These are phyloP conservation scores for Stegodyphus mimosarum DNA, from an alignment of 1,140 invertebrate species.

Conservation along the genomic window DNA sequence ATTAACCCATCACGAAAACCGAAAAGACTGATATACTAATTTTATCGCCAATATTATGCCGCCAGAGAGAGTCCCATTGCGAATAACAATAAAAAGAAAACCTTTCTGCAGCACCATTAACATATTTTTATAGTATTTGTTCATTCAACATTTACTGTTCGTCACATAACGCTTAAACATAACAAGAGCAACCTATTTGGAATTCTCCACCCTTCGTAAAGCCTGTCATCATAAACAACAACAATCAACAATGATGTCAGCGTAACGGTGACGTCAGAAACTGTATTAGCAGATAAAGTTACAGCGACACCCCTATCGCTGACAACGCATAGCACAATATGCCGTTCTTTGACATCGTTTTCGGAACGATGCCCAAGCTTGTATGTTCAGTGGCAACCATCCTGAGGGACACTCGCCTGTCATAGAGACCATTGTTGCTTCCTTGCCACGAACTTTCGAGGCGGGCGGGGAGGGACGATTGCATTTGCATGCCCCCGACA, in stretches of 20 bases:
- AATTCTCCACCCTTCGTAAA: background rate
- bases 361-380: background rate
- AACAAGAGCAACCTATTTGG: no score
- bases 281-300: slow-evolving; percentile 22
- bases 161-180: no score
- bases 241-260: slow-evolving; percentile 1
- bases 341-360: slow-evolving; percentile 15
- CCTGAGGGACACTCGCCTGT: slow-evolving; percentile 4
- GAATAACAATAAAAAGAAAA: no score
- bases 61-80: no score
- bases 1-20: no score
- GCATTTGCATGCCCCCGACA: background rate
- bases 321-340: background rate
- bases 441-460: slow-evolving; percentile 2
- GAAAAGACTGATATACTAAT: no score
- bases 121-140: no score
- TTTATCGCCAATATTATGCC: no score
- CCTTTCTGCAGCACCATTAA: no score
- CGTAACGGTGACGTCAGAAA: slow-evolving; percentile 17
- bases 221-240: slow-evolving; percentile 3
- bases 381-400: background rate
- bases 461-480: background rate
- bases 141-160: no score
- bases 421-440: slow-evolving; percentile 10
- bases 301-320: background rate